phyloP scores from a whole-genome alignment of 2,113 vertebrate genomes.

The Xiphias gladius region DNA sequence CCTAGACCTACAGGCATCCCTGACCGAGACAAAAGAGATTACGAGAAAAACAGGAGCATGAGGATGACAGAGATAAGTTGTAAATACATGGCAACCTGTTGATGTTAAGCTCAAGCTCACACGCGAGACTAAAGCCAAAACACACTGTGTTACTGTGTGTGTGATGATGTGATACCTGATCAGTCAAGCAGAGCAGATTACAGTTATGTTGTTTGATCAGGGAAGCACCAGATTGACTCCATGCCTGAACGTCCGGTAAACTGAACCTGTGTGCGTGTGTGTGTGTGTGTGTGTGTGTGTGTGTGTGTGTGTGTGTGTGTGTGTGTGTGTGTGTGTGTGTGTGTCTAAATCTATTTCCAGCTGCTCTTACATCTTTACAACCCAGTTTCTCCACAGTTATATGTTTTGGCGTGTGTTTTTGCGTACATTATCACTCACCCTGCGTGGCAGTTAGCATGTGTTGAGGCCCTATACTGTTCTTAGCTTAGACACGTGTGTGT shows the following conservation, averaged over 20 bases:
- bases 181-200: constrained; percentile 4
- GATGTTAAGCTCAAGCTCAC: constrained; percentile 9
- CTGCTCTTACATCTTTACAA: constrained; percentile 17
- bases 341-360: constrained; percentile 23
- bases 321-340: constrained; percentile 9
- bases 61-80: constrained; percentile 22
- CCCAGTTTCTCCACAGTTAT: constrained; percentile 15
- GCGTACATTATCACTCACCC: constrained; percentile 22
- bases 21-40: not conserved
- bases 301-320: constrained; percentile 5
- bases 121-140: constrained; percentile 5
- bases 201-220: not conserved
- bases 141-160: not conserved
- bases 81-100: constrained; percentile 27
- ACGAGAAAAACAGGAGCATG: not conserved
- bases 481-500: constrained; percentile 4
- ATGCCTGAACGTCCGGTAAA: not conserved
- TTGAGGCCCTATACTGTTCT: constrained; percentile 31
- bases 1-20: constrained; percentile 37
- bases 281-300: constrained; percentile 1
- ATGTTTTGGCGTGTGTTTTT: constrained; percentile 15
- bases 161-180: constrained; percentile 17
- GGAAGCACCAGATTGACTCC: not conserved
- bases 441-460: constrained; percentile 23
- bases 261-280: not conserved